Evolutionary conservation across 2,888 invertebrate genomes (phyloP).

Genomic region (Tachystola acroxantha): DNA sequence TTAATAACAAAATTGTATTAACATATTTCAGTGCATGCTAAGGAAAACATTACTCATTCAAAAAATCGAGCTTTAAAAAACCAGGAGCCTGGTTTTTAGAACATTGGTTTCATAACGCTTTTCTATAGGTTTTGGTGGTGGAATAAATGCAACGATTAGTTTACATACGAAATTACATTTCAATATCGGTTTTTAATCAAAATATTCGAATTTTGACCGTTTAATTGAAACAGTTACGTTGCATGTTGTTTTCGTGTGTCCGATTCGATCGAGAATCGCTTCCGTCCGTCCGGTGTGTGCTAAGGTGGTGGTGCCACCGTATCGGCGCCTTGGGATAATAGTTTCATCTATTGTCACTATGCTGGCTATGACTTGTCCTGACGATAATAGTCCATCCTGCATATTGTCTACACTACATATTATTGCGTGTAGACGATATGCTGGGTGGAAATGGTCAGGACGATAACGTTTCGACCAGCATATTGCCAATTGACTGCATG

Average conservation of each 20-base stretch:
- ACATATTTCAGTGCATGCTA: constrained; percentile 27
- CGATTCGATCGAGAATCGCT: constrained; percentile 7
- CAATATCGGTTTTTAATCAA: too few species aligned
- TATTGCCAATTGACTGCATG: too few species aligned
- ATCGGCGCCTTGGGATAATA: constrained; percentile 16
- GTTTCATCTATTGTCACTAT: too few species aligned
- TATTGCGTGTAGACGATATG: too few species aligned
- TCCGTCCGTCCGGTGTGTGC: constrained; percentile 25
- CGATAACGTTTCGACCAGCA: too few species aligned
- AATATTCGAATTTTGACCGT: constrained; percentile 8
- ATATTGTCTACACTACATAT: too few species aligned
- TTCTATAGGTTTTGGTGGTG: constrained; percentile 18
- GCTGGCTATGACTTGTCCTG: too few species aligned
- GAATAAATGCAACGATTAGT: constrained; percentile 14
- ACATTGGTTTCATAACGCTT: constrained; percentile 13
- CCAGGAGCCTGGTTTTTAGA: constrained; percentile 8
- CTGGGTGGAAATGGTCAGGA: too few species aligned
- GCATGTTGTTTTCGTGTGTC: constrained; percentile 46
- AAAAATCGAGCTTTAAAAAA: not conserved
- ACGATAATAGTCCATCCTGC: too few species aligned
- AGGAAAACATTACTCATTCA: not conserved
- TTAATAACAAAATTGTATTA: constrained; percentile 61
- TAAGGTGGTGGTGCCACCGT: constrained; percentile 27
- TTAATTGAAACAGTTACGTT: constrained; percentile 22
- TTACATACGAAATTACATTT: not conserved